phyloP scores from a whole-genome alignment of 2,113 vertebrate genomes.

The Stictonetta naevosa region DNA sequence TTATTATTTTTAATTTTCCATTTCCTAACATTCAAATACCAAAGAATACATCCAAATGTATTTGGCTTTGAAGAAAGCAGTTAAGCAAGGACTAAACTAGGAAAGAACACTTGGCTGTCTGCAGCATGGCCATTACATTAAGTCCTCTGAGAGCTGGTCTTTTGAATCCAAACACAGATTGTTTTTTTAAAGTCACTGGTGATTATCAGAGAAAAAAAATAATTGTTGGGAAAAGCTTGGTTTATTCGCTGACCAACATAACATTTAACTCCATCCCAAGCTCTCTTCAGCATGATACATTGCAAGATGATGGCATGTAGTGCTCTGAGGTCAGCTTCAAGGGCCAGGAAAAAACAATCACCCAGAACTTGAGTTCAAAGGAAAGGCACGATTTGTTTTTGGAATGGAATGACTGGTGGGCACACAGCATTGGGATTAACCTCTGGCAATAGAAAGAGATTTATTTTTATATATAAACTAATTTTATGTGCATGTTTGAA shows the following conservation, averaged over 20 bases:
- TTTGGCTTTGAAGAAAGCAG: conserved; percentile 47
- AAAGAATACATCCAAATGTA: conserved; percentile 55
- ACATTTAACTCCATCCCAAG: conserved; percentile 40
- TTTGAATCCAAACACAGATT: conserved; percentile 60
- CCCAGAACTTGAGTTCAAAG: conserved; percentile 19
- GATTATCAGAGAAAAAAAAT: conserved; percentile 45
- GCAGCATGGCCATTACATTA: conserved; percentile 33
- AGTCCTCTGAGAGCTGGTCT: conserved; percentile 71
- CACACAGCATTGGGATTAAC: neutral
- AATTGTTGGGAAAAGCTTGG: conserved; percentile 59
- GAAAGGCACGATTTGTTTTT: neutral
- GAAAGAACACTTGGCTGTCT: conserved; percentile 58
- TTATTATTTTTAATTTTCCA: conserved; percentile 72
- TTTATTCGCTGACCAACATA: conserved; percentile 40
- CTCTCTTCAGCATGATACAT: neutral
- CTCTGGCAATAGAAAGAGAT: neutral
- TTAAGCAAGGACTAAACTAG: conserved; percentile 61
- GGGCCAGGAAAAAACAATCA: neutral
- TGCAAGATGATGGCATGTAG: neutral
- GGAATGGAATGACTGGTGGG: neutral
- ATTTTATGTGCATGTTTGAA: neutral
- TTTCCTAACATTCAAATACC: conserved; percentile 73
- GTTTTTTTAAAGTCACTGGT: conserved; percentile 54
- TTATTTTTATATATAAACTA: neutral
- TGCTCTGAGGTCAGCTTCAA: neutral